A percentile compares a stretch with the other conserved stretches of the same genome.
phyloP scores from a whole-genome alignment of 2,113 vertebrate genomes.

The Oreochromis tanganicae region DNA sequence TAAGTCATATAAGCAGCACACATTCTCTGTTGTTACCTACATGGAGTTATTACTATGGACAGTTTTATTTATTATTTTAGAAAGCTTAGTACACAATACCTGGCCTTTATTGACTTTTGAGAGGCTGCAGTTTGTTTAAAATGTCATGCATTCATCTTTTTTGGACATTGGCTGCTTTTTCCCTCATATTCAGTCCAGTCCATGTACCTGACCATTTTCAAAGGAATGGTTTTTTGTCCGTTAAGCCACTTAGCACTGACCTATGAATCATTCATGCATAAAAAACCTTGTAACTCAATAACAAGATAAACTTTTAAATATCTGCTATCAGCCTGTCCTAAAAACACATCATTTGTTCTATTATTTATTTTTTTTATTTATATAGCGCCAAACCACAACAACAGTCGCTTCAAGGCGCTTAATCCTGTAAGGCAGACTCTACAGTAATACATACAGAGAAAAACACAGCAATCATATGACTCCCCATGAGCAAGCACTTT shows the following conservation, averaged over 20 bases:
- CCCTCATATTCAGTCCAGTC: neutral
- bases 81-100: neutral
- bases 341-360: neutral
- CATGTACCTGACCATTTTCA: neutral
- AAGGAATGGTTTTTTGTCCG: neutral
- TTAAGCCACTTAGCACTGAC: neutral
- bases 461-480: neutral
- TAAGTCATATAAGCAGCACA: constrained; percentile 8
- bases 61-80: neutral
- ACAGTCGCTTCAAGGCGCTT: neutral
- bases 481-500: neutral
- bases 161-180: neutral
- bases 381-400: neutral
- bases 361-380: neutral
- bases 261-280: neutral
- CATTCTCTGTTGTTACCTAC: neutral
- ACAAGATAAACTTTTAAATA: neutral
- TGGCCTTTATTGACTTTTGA: neutral
- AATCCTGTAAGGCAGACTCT: neutral
- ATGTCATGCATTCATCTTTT: neutral
- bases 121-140: neutral
- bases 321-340: neutral
- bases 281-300: neutral
- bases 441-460: neutral
- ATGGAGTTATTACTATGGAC: neutral